phyloP scores from a whole-genome alignment of 2,888 invertebrate species.

The Ectemnius lituratus region DNA sequence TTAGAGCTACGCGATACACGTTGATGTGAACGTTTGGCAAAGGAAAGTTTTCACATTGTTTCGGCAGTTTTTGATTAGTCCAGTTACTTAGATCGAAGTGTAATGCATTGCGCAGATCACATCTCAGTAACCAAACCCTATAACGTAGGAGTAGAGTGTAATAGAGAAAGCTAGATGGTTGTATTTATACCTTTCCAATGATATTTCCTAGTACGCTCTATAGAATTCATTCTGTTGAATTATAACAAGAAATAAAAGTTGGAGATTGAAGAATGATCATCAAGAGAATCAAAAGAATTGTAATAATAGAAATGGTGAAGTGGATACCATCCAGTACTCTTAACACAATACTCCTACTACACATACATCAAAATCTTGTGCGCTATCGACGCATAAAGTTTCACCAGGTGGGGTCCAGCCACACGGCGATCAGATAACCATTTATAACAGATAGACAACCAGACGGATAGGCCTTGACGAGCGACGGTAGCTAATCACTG shows the following conservation, averaged over 20 bases:
- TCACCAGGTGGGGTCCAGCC: constrained; percentile 78
- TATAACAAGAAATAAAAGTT: neutral
- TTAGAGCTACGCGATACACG: constrained; percentile 29
- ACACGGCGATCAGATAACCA: constrained; percentile 74
- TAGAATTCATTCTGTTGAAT: neutral
- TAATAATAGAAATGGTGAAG: constrained; percentile 25
- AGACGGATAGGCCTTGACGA: constrained; percentile 76
- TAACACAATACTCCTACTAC: constrained; percentile 60
- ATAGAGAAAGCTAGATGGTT: constrained; percentile 62
- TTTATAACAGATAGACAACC: constrained; percentile 71
- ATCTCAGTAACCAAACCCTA: constrained; percentile 66
- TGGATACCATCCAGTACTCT: constrained; percentile 59
- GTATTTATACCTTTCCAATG: neutral
- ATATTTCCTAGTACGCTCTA: no score
- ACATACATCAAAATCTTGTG: constrained; percentile 71
- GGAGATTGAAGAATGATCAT: constrained; percentile 30
- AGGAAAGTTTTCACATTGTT: constrained; percentile 62
- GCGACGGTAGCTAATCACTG: constrained; percentile 78
- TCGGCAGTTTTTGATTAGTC: constrained; percentile 64
- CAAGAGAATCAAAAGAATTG: constrained; percentile 2
- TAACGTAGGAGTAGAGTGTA: constrained; percentile 61
- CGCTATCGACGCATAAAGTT: constrained; percentile 72
- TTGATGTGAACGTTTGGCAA: constrained; percentile 52
- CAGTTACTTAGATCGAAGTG: constrained; percentile 62
- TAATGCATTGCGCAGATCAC: constrained; percentile 57